phyloP scores from a whole-genome alignment of 2,888 invertebrate genomes.

The Dynastes grantii region DNA sequence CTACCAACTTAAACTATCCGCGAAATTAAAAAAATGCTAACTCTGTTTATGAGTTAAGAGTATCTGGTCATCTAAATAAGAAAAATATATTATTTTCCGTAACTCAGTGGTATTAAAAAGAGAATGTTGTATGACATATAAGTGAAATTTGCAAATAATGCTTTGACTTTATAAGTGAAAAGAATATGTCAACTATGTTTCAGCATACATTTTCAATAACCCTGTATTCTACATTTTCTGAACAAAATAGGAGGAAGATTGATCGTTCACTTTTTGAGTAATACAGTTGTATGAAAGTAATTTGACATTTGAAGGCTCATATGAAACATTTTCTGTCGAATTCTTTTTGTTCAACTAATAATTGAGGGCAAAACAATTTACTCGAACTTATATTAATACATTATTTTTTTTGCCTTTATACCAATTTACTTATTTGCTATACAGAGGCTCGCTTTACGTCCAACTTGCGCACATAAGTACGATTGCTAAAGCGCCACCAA shows the following conservation, averaged over 20 bases:
- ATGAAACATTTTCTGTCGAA: neutral
- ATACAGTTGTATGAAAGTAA: neutral
- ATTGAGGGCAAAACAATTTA: neutral
- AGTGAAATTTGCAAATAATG: too few relatives aligned
- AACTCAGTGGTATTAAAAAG: too few relatives aligned
- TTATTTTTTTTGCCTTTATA: neutral
- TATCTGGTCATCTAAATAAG: too few relatives aligned
- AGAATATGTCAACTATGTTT: too few relatives aligned
- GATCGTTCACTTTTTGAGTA: neutral
- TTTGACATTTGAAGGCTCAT: neutral
- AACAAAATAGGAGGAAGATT: neutral
- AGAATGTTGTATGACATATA: too few relatives aligned
- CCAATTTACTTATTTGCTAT: neutral
- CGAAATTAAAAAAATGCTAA: too few relatives aligned
- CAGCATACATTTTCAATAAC: neutral
- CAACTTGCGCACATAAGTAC: conserved; percentile 10
- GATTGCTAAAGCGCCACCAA: conserved; percentile 28
- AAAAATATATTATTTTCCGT: too few relatives aligned
- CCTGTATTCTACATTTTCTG: neutral
- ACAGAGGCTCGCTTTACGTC: neutral
- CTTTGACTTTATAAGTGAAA: too few relatives aligned
- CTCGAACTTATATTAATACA: neutral
- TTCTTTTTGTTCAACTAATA: neutral
- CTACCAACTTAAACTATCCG: too few relatives aligned
- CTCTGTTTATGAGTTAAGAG: too few relatives aligned